Percentiles rank a stretch among this genome's conserved stretches.
These are phyloP conservation scores for Chrysolina oricalcia DNA, from an alignment of 2,888 invertebrate genomes.

Conservation along the genomic window DNA sequence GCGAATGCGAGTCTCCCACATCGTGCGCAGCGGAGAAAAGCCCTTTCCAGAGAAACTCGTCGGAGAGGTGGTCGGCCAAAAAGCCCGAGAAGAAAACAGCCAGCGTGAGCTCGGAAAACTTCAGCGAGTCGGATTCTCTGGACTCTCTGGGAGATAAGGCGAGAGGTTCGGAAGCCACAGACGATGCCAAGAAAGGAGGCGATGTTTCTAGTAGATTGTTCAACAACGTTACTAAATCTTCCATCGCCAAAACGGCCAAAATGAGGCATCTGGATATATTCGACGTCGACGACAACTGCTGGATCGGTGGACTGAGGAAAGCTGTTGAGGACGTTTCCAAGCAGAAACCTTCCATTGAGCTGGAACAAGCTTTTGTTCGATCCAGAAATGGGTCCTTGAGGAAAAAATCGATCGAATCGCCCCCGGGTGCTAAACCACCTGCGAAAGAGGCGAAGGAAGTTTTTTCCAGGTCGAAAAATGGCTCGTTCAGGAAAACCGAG, in stretches of 20 bases:
- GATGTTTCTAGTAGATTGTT: slow-evolving; percentile 73
- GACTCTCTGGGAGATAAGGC: slow-evolving; percentile 69
- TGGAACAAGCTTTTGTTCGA: slow-evolving; percentile 34
- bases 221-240: slow-evolving; percentile 76
- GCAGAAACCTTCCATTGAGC: slow-evolving; percentile 36
- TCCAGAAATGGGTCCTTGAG: slow-evolving; percentile 48
- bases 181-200: slow-evolving; percentile 52
- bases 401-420: slow-evolving; percentile 45
- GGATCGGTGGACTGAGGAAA: slow-evolving; percentile 62
- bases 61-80: slow-evolving; percentile 50
- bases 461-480: slow-evolving; percentile 34
- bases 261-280: slow-evolving; percentile 75
- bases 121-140: slow-evolving; percentile 80
- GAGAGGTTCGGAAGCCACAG: slow-evolving; percentile 60
- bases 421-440: slow-evolving; percentile 46
- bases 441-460: slow-evolving; percentile 37
- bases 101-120: slow-evolving; percentile 79
- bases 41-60: slow-evolving; percentile 56
- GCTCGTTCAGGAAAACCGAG: slow-evolving; percentile 37
- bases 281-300: slow-evolving; percentile 67
- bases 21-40: slow-evolving; percentile 40
- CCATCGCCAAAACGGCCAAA: slow-evolving; percentile 76
- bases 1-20: slow-evolving; percentile 53
- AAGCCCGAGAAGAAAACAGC: slow-evolving; percentile 70
- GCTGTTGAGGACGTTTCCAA: slow-evolving; percentile 37